A percentile compares a stretch with the other conserved stretches of the same genome.
These are phyloP conservation scores for Tetranychus urticae DNA, from an alignment of 1,140 invertebrate species.

Conservation along the genomic window DNA sequence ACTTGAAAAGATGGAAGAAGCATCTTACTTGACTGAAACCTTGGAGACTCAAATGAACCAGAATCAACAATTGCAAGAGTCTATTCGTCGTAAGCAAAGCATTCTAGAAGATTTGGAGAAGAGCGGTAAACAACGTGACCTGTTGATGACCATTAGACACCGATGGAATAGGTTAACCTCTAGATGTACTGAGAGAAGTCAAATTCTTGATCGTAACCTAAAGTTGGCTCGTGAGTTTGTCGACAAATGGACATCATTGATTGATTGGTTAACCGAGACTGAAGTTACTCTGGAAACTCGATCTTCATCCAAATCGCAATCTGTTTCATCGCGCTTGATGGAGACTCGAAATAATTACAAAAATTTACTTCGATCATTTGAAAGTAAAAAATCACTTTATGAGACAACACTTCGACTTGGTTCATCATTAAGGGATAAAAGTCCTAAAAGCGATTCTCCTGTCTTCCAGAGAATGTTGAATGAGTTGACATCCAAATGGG, in stretches of 20 bases:
- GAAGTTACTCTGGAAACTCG: constrained; percentile 19
- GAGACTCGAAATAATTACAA: background rate
- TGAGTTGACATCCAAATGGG: constrained; percentile 83
- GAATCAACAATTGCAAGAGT: constrained; percentile 85
- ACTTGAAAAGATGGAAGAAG: background rate
- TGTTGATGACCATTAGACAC: constrained; percentile 85
- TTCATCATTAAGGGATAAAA: constrained; percentile 69
- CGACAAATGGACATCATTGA: constrained; percentile 47
- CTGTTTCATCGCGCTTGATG: background rate
- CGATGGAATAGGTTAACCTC: constrained; percentile 88
- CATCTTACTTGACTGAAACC: background rate
- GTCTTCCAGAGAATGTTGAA: constrained; percentile 55
- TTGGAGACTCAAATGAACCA: background rate
- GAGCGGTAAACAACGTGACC: constrained; percentile 88
- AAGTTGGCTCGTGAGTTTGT: constrained; percentile 89
- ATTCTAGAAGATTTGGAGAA: constrained; percentile 96
- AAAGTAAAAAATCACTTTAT: constrained; percentile 67
- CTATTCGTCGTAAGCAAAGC: constrained; percentile 87
- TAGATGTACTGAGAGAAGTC: constrained; percentile 72
- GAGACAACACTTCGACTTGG: constrained; percentile 69
- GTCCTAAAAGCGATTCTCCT: constrained; percentile 63
- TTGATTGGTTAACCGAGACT: constrained; percentile 7
- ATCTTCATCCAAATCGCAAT: background rate
- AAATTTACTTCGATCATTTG: constrained; percentile 35
- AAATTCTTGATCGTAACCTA: constrained; percentile 74